A percentile compares a stretch with the other conserved stretches of the same genome.
Conservation (phyloP, 1,140 invertebrate genomes). For the Apis laboriosa region DNA sequence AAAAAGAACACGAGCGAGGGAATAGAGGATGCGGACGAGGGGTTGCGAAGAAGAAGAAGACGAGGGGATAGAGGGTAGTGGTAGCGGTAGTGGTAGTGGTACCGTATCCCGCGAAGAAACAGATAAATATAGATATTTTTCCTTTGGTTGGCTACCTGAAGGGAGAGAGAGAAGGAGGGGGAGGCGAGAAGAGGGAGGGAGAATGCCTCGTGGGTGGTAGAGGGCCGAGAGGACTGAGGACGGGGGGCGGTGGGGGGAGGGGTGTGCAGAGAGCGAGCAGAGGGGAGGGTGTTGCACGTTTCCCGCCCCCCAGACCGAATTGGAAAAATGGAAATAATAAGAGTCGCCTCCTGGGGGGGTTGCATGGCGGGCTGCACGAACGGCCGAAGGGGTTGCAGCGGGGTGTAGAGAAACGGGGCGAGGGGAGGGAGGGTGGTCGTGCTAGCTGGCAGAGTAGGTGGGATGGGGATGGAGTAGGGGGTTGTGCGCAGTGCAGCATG, state of each 20-base stretch:
- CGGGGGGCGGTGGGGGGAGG: not conserved
- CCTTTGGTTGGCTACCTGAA: constrained; percentile 59
- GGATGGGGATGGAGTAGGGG: constrained; percentile 45
- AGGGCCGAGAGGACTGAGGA: no score
- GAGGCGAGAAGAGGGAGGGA: not conserved
- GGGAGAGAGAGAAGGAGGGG: constrained; percentile 40
- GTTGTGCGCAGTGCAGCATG: constrained; percentile 78
- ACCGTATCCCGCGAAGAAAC: constrained; percentile 72
- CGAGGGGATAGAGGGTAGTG: not conserved
- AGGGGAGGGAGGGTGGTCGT: no score
- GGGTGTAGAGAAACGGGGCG: constrained; percentile 33
- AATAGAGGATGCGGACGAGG: not conserved
- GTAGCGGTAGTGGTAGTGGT: constrained; percentile 8
- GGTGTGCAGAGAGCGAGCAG: constrained; percentile 34
- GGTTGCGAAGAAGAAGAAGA: not conserved
- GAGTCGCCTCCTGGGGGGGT: constrained; percentile 69
- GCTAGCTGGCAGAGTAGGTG: constrained; percentile 38
- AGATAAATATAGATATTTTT: constrained; percentile 78
- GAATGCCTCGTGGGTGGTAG: constrained; percentile 42
- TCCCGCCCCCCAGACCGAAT: constrained; percentile 72
- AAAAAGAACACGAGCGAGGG: not conserved
- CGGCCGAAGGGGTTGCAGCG: constrained; percentile 40
- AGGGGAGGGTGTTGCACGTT: constrained; percentile 61
- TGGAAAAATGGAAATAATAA: constrained; percentile 80
- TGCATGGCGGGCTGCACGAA: constrained; percentile 67